Base-by-base conservation (phyloP, 2,888 invertebrate genomes). In the Hydraecia micacea region DNA sequence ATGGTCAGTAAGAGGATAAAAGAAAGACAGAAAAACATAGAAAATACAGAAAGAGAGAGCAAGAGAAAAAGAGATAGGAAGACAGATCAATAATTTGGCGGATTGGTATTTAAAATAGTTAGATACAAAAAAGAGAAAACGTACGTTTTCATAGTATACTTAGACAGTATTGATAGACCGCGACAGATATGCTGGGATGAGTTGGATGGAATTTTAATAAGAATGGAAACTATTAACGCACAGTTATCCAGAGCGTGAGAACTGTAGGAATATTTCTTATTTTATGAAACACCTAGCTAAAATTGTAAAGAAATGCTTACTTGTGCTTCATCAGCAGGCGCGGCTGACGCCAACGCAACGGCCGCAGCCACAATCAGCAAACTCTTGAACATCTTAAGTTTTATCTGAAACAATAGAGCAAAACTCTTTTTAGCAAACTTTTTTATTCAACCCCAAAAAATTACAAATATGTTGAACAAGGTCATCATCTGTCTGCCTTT, bases 351-450 rank as follows among this genome's bases (percentile, higher is more conserved):
- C 75, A 87, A 60, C 15, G 77, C 84, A 0, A 80, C 70, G 74
- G 86, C 86, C 73, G 82, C 81, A 70, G 84, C 89, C 67, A 91
- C 72, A 9, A 90, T 84, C 67, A 91, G 11, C 21, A 91, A 58
- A 69, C 77, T 81, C 80, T 91, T 91, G 63, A 89, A 83, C 91
- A 91, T 91, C 69, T 86, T 90, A 42, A 21, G 81, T 13, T 72
- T 78, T 71, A 80, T 81, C 92, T 90, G 88, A 28, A 89, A 91
- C 67, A 72, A 75, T 67, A 63, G n/a, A 74, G 7, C 7, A 65
- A 72, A 63, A 32, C 1, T 5, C 1, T 76, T 71, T 32, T 58
- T 13, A 32, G 25, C 0, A 25, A 11, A 21, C 6, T 1, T 74
- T 42, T 60, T 9, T 71, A 46, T 46, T 28, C 18, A 72, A 62